These are phyloP conservation scores for Allobates femoralis DNA, from an alignment of 2,797 vertebrate species.

Conservation along the genomic window DNA sequence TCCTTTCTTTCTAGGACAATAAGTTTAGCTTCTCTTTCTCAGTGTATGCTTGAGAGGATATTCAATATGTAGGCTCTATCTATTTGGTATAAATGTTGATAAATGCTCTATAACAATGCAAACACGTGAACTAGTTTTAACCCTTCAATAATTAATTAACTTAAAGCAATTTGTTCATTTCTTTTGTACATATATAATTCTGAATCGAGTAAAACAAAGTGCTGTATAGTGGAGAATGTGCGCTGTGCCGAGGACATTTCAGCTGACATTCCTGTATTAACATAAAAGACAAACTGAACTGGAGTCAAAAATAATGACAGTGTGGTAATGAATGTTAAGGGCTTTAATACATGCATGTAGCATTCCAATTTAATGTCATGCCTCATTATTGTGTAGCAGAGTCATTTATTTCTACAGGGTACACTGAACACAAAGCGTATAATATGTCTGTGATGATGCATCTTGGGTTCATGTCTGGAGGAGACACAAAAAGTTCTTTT, in stretches of 20 bases:
- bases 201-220: background rate
- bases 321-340: conserved; percentile 37
- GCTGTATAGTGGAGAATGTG: background rate
- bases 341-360: conserved; percentile 4
- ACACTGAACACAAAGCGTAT: background rate
- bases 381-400: conserved; percentile 34
- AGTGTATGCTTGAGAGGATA: too few species aligned
- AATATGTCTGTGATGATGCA: background rate
- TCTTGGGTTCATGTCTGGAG: background rate
- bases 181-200: background rate
- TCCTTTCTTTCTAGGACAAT: too few species aligned
- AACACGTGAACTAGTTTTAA: background rate
- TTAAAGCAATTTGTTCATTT: background rate
- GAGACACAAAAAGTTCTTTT: background rate
- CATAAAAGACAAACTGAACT: background rate
- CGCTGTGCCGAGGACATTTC: background rate
- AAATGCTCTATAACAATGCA: background rate
- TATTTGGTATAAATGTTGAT: background rate
- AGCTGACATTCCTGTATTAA: background rate
- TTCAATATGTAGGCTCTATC: too few species aligned
- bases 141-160: background rate
- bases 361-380: conserved; percentile 25
- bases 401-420: conserved; percentile 17
- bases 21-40: too few species aligned
- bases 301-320: conserved; percentile 21